phyloP scores from a whole-genome alignment of 2,797 vertebrate genomes.

The Oreortyx pictus region DNA sequence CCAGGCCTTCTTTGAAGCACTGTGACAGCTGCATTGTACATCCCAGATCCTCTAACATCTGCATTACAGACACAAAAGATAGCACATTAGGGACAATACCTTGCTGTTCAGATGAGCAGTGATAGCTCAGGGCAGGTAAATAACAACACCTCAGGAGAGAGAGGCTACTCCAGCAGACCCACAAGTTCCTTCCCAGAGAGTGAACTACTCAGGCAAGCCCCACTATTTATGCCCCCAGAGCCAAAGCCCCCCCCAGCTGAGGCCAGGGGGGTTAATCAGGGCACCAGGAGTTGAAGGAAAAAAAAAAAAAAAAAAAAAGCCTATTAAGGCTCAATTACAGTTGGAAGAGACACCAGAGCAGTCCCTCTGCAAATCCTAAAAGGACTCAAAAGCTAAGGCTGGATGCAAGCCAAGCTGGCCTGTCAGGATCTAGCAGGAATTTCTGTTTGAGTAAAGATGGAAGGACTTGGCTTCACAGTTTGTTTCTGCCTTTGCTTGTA shows the following conservation, averaged over 20 bases:
- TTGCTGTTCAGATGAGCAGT: background rate
- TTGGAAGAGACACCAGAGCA: background rate
- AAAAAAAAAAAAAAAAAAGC: background rate
- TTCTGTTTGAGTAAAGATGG: background rate
- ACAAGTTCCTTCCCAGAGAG: background rate
- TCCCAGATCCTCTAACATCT: background rate
- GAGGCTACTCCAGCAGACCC: background rate
- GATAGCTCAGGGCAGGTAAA: background rate
- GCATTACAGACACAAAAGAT: background rate
- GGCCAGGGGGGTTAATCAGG: background rate
- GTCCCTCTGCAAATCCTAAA: background rate
- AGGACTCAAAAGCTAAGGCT: background rate
- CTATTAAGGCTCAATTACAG: background rate
- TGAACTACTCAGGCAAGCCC: background rate
- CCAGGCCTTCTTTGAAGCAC: background rate
- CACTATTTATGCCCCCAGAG: background rate
- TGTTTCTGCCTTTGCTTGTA: background rate
- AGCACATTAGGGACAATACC: rapidly evolving
- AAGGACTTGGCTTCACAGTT: background rate
- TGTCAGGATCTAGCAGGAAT: background rate
- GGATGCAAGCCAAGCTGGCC: background rate
- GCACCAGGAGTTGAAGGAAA: background rate
- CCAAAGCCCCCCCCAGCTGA: background rate
- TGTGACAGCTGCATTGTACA: background rate
- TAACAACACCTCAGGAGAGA: background rate